Conservation (phyloP, 2,888 invertebrate genomes). For the Xestia c-nigrum region DNA sequence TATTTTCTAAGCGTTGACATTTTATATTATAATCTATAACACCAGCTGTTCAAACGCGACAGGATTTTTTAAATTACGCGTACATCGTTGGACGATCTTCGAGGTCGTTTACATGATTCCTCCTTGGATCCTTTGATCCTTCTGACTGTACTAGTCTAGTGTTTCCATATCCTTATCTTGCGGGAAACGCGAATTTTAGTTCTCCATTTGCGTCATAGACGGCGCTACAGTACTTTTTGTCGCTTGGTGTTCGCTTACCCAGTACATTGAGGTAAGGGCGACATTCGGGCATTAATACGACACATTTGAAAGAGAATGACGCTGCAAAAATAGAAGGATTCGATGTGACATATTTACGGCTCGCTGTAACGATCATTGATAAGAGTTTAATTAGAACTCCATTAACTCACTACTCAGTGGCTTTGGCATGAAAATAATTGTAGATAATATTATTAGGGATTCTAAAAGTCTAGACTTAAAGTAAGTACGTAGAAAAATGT, state of each 20-base stretch:
- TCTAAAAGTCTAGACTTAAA: conserved; percentile 9
- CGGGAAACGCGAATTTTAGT: neutral
- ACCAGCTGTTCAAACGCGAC: neutral
- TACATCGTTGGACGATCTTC: too few species aligned
- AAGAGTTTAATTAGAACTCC: conserved; percentile 17
- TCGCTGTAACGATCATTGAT: neutral
- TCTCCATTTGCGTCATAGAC: neutral
- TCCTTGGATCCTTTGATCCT: too few species aligned
- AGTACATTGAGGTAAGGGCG: neutral
- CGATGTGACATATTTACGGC: neutral
- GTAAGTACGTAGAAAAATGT: conserved; percentile 41
- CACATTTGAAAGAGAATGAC: neutral
- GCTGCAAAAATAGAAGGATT: neutral
- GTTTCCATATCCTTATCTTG: too few species aligned
- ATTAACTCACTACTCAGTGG: conserved; percentile 24
- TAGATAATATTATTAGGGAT: conserved; percentile 22
- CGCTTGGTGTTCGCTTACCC: neutral
- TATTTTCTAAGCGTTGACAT: too few species aligned
- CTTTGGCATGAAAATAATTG: conserved; percentile 38
- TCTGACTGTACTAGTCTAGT: too few species aligned
- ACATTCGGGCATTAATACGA: neutral
- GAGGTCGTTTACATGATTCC: too few species aligned
- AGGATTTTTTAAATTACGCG: too few species aligned
- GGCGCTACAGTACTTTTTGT: neutral
- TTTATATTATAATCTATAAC: too few species aligned